A percentile compares a stretch with the other conserved stretches of the same genome.
Evolutionary conservation across 1,140 invertebrate genomes (phyloP).

Genomic region (Calephelis virginiensis): DNA sequence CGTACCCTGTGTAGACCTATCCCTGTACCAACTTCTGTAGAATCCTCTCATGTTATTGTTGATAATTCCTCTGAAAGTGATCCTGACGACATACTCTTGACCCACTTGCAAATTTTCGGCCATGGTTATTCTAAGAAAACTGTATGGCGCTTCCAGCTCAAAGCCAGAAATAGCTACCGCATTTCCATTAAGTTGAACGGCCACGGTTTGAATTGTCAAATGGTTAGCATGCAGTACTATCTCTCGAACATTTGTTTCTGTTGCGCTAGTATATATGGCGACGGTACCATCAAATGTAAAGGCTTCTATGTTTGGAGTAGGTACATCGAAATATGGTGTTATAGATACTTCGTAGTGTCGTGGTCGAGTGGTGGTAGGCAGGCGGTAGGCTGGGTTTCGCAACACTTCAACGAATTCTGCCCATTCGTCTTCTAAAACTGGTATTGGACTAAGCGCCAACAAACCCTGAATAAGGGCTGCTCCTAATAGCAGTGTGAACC

Average conservation of each 20-base stretch:
- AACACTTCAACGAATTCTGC: constrained; percentile 42
- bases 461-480: constrained; percentile 43
- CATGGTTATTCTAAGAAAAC: constrained; percentile 52
- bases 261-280: constrained; percentile 66
- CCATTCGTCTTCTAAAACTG: constrained; percentile 59
- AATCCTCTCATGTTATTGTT: constrained; percentile 78
- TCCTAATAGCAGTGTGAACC: constrained; percentile 45
- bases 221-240: constrained; percentile 84
- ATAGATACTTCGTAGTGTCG: constrained; percentile 82
- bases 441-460: constrained; percentile 46
- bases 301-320: constrained; percentile 46
- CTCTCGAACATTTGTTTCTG: constrained; percentile 41
- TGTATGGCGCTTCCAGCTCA: constrained; percentile 47
- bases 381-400: constrained; percentile 49
- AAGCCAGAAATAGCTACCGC: constrained; percentile 31
- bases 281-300: constrained; percentile 82
- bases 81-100: constrained; percentile 43
- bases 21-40: constrained; percentile 78
- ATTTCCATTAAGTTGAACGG: constrained; percentile 24
- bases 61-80: constrained; percentile 70
- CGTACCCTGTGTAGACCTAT: constrained; percentile 33
- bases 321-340: constrained; percentile 78
- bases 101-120: constrained; percentile 29
- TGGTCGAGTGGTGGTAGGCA: constrained; percentile 52
- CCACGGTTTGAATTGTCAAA: constrained; percentile 67